phyloP scores from a whole-genome alignment of 2,888 invertebrate species.

The Drosophila neonasuta region DNA sequence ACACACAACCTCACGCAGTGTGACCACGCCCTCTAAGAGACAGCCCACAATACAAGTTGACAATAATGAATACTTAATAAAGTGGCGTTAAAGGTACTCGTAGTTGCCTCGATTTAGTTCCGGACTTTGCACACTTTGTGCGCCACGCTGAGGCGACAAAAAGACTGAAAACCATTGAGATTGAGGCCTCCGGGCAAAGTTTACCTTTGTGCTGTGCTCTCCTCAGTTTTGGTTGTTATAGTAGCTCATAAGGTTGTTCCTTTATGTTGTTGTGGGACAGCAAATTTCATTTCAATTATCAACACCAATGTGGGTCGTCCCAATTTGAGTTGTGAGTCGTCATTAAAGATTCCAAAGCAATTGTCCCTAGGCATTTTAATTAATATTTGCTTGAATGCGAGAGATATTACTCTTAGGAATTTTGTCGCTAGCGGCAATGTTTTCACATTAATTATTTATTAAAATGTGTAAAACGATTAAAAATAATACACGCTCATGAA shows the following conservation, averaged over 20 bases:
- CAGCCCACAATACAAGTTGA: constrained; percentile 54
- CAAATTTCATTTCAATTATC: constrained; percentile 71
- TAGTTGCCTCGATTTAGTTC: constrained; percentile 49
- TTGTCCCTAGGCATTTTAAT: constrained; percentile 12
- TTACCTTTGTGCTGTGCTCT: constrained; percentile 64
- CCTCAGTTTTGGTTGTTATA: constrained; percentile 19
- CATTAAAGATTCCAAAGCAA: constrained; percentile 24
- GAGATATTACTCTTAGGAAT: not conserved
- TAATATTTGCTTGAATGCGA: constrained; percentile 25
- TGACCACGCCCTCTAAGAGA: constrained; percentile 13
- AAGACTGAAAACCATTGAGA: constrained; percentile 21
- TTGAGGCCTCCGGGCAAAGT: constrained; percentile 51
- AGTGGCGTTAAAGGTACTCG: constrained; percentile 64
- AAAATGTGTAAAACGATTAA: constrained; percentile 1
- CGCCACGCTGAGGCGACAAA: constrained; percentile 18
- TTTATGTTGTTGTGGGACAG: constrained; percentile 24
- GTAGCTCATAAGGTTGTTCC: constrained; percentile 6
- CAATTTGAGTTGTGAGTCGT: constrained; percentile 45
- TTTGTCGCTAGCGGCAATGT: not conserved
- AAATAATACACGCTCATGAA: not conserved
- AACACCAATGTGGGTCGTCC: constrained; percentile 53
- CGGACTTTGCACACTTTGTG: constrained; percentile 21
- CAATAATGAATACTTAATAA: constrained; percentile 77
- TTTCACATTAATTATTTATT: constrained; percentile 3
- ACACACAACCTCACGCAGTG: not conserved